These are phyloP conservation scores for Lycodopsis pacificus DNA, from an alignment of 2,797 vertebrate species.

Conservation along the genomic window DNA sequence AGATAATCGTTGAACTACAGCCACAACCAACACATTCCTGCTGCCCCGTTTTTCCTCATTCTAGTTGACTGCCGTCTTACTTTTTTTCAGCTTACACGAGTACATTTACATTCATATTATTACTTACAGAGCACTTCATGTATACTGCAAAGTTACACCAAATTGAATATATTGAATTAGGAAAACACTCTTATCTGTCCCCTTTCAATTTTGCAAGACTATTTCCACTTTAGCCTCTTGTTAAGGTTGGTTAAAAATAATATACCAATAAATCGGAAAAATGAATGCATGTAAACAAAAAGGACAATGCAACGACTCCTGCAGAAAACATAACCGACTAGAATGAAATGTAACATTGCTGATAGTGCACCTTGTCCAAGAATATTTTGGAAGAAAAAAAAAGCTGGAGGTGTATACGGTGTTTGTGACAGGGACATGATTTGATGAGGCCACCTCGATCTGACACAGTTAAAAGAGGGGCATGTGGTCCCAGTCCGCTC, in stretches of 20 bases:
- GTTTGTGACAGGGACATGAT: constrained; percentile 38
- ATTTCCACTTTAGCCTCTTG: not conserved
- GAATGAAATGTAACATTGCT: not conserved
- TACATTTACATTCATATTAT: not conserved
- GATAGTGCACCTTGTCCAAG: not conserved
- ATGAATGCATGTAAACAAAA: not conserved
- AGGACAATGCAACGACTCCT: not conserved
- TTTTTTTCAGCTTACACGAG: not conserved
- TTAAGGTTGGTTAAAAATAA: not conserved
- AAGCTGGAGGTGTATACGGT: not conserved
- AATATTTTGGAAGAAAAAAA: not conserved
- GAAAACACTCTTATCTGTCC: not conserved
- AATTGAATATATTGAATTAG: not conserved
- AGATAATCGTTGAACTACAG: constrained; percentile 23
- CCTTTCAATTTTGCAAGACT: not conserved
- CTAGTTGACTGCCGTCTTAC: not conserved
- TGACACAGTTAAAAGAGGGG: constrained; percentile 54
- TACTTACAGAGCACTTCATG: not conserved
- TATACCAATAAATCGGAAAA: not conserved
- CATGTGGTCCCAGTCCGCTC: constrained; percentile 69
- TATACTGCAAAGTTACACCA: not conserved
- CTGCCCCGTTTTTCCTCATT: not conserved
- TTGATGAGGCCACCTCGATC: constrained; percentile 33
- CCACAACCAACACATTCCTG: constrained; percentile 37
- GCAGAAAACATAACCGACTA: not conserved